Evolutionary conservation across 2,888 invertebrate genomes (phyloP), one percentile per base, ranked within the genome.

Genomic region (Diaphora mendica): DNA sequence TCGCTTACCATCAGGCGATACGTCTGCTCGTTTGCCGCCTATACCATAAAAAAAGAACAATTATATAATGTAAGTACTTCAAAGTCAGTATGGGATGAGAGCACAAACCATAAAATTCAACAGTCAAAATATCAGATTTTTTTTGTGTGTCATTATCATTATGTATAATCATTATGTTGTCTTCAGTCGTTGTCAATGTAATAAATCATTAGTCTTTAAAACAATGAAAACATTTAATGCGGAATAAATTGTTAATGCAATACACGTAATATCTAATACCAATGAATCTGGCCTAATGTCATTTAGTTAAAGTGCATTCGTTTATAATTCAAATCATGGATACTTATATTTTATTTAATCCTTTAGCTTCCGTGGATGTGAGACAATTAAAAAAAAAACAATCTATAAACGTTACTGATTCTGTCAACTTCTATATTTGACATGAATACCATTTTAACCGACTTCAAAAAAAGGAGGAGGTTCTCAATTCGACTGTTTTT

Each of bases 241-340:
- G 82, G 78, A 84, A 80, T 80, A 23, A 59, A 74, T 74, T 74
- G 42, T 11, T 9, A 73, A 83, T 75, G 67, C 82, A 2, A 51
- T 65, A 66, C 82, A 82, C 82, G 82, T 80, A 74, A 51, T 30
- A 65, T 68, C 59, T 30, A 65, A 65, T 39, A 55, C 26, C 68
- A 64, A 76, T 80, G 69, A 77, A 83, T 84, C 75, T 84, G 71
- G 71, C 73, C 70, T 80, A 77, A 77, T 78, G 79, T 73, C 81
- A 80, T 73, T 48, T 48, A 76, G 78, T 84, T 82, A 62, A 62
- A 78, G 84, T 82, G 71, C 65, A 42, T 42, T 3, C 33, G 17
- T 48, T 72, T 70, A 35, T 42, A 75, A 84, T 83, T 80, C 82
- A 3, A 30, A 71, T 73, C 69, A 74, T 30, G 9, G 23, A 64